A percentile compares a stretch with the other conserved stretches of the same genome.
phyloP scores from a whole-genome alignment of 2,888 invertebrate genomes.

The Watsonalla binaria region DNA sequence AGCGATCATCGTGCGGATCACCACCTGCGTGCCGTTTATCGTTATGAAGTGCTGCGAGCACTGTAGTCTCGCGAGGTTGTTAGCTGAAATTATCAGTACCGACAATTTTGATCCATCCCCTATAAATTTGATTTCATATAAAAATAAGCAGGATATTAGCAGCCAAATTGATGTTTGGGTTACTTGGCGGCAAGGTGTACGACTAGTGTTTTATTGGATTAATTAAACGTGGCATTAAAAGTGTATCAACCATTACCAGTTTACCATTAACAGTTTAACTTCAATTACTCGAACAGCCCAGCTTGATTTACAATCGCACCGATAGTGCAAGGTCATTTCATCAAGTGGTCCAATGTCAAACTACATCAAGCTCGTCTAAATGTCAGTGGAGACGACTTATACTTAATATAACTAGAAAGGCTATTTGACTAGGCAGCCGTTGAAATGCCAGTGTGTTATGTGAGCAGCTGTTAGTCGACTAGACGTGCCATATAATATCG shows the following conservation, averaged over 20 bases:
- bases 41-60: conserved; percentile 74
- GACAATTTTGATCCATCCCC: conserved; percentile 15
- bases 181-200: conserved; percentile 7
- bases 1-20: conserved; percentile 75
- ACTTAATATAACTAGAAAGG: conserved; percentile 27
- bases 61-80: conserved; percentile 69
- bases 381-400: conserved; percentile 51
- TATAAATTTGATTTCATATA: conserved; percentile 7
- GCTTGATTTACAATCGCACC: conserved; percentile 43
- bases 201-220: not conserved
- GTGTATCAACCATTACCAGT: not conserved
- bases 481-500: conserved; percentile 19
- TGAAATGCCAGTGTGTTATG: conserved; percentile 35
- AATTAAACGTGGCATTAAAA: not conserved
- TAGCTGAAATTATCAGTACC: conserved; percentile 64
- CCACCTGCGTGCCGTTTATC: conserved; percentile 76
- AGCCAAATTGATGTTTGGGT: conserved; percentile 17
- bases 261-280: not conserved
- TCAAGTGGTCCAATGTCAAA: conserved; percentile 56
- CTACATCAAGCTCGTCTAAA: conserved; percentile 45
- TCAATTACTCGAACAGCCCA: conserved; percentile 37
- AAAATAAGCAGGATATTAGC: conserved; percentile 7
- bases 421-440: conserved; percentile 31
- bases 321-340: conserved; percentile 42
- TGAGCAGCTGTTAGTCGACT: not conserved